Evolutionary conservation across 2,888 invertebrate genomes (phyloP).

Genomic region (Xestoiulus laeticollis): DNA sequence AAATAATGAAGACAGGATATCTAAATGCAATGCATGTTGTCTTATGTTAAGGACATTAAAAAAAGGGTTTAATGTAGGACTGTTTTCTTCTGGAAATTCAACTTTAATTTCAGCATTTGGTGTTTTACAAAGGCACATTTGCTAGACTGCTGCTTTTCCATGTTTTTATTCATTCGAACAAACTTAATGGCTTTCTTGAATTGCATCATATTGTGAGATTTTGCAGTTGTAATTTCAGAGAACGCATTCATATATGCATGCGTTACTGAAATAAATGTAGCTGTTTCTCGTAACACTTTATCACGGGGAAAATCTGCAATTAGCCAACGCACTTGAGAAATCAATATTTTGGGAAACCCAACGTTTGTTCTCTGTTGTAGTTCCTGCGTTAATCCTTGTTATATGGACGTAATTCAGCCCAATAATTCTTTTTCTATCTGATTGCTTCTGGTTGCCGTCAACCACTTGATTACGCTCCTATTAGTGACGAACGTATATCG

Average conservation of each 20-base stretch:
- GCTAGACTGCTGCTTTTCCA: background rate
- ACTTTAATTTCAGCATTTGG: too few species aligned
- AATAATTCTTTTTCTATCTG: background rate
- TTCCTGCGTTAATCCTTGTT: background rate
- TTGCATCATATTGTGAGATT: background rate
- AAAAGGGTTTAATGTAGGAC: too few species aligned
- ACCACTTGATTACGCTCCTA: background rate
- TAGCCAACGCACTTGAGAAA: background rate
- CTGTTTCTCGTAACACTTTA: background rate
- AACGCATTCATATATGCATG: background rate
- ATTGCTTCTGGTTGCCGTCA: background rate
- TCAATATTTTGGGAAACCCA: background rate
- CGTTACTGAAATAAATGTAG: background rate
- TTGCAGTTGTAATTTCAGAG: background rate
- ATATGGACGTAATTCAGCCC: background rate
- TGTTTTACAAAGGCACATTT: too few species aligned
- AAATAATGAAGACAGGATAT: too few species aligned
- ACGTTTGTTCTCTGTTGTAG: background rate
- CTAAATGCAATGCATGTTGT: too few species aligned
- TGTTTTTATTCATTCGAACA: background rate
- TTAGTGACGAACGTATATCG: background rate
- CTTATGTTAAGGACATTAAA: too few species aligned
- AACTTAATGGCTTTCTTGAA: background rate
- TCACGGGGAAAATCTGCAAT: background rate
- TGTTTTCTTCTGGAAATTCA: too few species aligned